These are phyloP conservation scores for Ceratina australensis DNA, from an alignment of 1,140 invertebrate genomes.

Conservation along the genomic window DNA sequence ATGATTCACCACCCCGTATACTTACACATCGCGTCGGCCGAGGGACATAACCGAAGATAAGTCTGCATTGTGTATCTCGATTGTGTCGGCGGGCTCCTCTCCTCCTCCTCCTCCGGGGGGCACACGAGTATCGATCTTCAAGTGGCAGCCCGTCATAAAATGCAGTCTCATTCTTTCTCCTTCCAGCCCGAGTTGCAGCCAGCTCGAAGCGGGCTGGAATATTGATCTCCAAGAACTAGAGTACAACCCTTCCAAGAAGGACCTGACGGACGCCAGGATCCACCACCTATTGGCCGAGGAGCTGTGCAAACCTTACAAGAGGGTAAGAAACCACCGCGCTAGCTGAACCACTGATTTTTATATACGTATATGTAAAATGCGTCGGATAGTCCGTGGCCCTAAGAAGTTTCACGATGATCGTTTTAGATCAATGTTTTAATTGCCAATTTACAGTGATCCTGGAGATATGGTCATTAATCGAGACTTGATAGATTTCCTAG, in stretches of 20 bases:
- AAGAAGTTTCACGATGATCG: conserved; percentile 19
- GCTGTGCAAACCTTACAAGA: conserved; percentile 92
- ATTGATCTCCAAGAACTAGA: conserved; percentile 95
- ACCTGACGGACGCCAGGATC: conserved; percentile 94
- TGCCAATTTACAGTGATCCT: too few species aligned
- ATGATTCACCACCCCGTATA: conserved; percentile 1
- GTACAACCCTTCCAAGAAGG: conserved; percentile 94
- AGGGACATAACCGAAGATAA: conserved; percentile 29
- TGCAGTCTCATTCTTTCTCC: conserved; percentile 51
- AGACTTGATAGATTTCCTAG: too few species aligned
- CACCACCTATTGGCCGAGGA: conserved; percentile 96
- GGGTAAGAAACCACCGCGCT: conserved; percentile 81
- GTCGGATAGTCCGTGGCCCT: not conserved
- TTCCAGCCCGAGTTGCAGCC: conserved; percentile 88
- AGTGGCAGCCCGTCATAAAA: conserved; percentile 50
- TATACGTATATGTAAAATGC: not conserved
- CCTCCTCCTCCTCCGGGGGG: conserved; percentile 1
- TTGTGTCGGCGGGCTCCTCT: conserved; percentile 11
- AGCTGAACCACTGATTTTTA: conserved; percentile 8
- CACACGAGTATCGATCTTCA: conserved; percentile 49
- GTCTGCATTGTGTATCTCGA: conserved; percentile 40
- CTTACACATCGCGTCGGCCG: too few species aligned
- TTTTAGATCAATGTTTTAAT: not conserved
- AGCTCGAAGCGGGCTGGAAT: conserved; percentile 91
- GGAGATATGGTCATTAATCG: too few species aligned